Base-by-base conservation (phyloP, 2,113 vertebrate genomes). In the Garra rufa region DNA sequence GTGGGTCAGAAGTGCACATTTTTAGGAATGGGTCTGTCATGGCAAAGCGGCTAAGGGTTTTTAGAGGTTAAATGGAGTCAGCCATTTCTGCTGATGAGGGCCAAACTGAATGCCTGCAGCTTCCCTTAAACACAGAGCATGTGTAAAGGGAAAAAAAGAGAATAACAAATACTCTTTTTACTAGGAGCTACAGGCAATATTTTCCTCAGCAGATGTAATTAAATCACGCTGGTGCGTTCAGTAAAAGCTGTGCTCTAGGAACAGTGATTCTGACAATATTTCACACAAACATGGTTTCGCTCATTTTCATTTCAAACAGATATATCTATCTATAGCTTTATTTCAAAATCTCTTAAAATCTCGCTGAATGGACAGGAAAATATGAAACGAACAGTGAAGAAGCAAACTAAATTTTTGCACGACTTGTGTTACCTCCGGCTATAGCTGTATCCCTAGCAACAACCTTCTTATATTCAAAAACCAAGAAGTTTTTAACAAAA, bases 1-100 rank as follows among this genome's bases (percentile, higher is more conserved):
- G 50, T 67, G 15, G 61, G 61, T 67, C 59, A 30, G 26, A 59
- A 80, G 79, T 61, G 46, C 46, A 26, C 57, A 48, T 65, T 83
- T 86, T 84, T 81, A 87, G 77, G 76, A 76, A 84, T 83, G 87
- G 80, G 84, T 41, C 43, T 80, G 85, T 90, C 85, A 86, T 85
- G 74, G 84, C 74, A 87, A 84, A 11, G 6, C 3, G 65, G 73
- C 71, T 70, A 24, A 87, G 85, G 81, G 83, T 87, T 80, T 82
- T 89, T 84, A 86, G 87, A 90, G 88, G 88, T 76, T 90, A 89
- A 89, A 87, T 78, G 83, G 83, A 82, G 88, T 79, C 43, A 44
- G 41, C 52, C 77, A 55, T 87, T 83, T 90, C 71, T 91, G 87
- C 59, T 85, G 89, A 88, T 67, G 61, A 84, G 85, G 30, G 59